Base-by-base conservation (phyloP, 2,113 vertebrate species). In the Onychostruthus taczanowskii region DNA sequence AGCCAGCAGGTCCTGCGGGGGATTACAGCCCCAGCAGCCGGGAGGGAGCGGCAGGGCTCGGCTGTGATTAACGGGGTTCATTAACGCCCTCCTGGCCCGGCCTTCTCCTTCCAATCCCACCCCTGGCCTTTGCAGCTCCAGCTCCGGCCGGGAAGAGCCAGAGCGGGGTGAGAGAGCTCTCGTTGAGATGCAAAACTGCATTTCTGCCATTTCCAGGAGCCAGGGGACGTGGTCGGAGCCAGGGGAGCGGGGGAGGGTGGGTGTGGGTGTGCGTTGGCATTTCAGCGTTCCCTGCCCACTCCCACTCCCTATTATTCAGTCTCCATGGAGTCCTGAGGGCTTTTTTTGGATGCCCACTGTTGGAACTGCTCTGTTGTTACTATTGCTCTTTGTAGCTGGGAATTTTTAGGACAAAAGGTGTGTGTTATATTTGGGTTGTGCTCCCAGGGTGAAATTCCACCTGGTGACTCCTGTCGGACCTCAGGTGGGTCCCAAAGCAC, bases 131-230 rank as follows among this genome's bases (percentile, higher is more conserved):
- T 50, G 59, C 64, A 30, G 91, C 91, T n/a, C 72, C 86, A 3
- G 72, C 63, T 20, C 80, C 11, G 89, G 58, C 83, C 72, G 67
- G n/a, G 68, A 8, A 81, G 61, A n/a, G 26, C 8, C 61, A 1
- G 87, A 43, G 62, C 10, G 2, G 89, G 52, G 56, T 1, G 3
- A 47, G 56, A 8, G 8, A 0, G 2, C 5, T 46, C n/a, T 16
- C 2, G 64, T 67, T 84, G 49, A 35, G 75, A 85, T 85, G 87
- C 92, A 87, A 4, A 91, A 21, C 58, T 61, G 58, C 58, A 12
- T 61, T 61, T 14, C 27, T 96, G 95, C 81, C 90, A 55, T 95
- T 94, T 95, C 35, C 89, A 73, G 91, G 74, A 64, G 88, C 82
- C 46, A 35, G 5, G 80, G 76, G 92, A 28, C 7, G 0, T 0